Base-by-base conservation (phyloP, 2,888 invertebrate species). In the Xestia xanthographa region DNA sequence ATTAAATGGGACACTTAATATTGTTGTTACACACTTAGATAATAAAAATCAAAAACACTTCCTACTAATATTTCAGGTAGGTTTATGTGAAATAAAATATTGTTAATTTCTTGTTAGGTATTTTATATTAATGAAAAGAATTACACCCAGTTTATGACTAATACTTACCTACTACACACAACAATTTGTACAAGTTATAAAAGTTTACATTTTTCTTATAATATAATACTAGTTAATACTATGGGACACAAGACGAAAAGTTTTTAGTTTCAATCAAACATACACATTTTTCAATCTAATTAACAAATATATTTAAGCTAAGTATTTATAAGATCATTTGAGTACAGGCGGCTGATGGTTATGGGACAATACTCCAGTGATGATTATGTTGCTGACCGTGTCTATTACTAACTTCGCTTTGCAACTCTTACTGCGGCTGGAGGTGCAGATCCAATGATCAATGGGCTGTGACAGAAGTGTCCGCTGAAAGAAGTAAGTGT, bases 381-480 rank as follows among this genome's bases (percentile, higher is more conserved):
- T 29, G 22, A 41, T 63, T 2, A 69, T 68, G 38, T 72, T 65
- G 1, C 56, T 43, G 5, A 8, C 4, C 2, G 2, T 3, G 8
- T 68, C 72, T 17, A 72, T 17, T 9, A 48, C 66, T 34, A 79
- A 6, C 56, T 65, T 72, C 4, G 50, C 72, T 67, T 81, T 82
- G 38, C 81, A 82, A 5, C 71, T 71, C 58, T 75, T 75, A 34
- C 85, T 75, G 26, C 82, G 82, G 20, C 48, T 67, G 0, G 82
- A 75, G 9, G 82, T 71, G 17, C 82, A 82, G 1, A 60, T 29
- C 82, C 82, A 82, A 45, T 75, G 76, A 14, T 71, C 60, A 26
- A 67, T 65, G 22, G 75, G 58, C 22, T 65, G 72, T 3, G 62
- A 58, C 14, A 45, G 45, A 29, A 50, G 17, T 0, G 53, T 75